Evolutionary conservation across 2,888 invertebrate genomes (phyloP).

Genomic region (Cybosia mesomella): DNA sequence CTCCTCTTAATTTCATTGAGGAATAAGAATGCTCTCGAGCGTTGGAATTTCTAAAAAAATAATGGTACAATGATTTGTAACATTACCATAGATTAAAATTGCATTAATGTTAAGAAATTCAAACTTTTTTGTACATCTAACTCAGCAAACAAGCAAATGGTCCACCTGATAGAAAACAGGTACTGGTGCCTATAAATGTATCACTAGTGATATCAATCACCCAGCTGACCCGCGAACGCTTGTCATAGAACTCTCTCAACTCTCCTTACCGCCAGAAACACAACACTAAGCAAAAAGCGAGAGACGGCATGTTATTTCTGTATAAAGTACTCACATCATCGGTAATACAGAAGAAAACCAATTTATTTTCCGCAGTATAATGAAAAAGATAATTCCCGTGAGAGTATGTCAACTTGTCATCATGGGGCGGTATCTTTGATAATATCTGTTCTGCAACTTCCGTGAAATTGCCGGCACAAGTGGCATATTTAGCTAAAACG

Average conservation of each 20-base stretch:
- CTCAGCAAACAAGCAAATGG: not conserved
- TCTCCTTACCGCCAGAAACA: not conserved
- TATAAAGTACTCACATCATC: constrained; percentile 91
- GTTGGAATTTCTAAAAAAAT: constrained; percentile 93
- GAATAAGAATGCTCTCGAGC: constrained; percentile 96
- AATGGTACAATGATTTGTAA: too few relatives aligned
- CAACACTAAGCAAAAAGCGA: not conserved
- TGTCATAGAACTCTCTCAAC: not conserved
- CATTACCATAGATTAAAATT: too few relatives aligned
- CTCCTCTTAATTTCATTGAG: constrained; percentile 96
- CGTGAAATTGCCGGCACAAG: constrained; percentile 97
- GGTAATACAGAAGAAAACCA: constrained; percentile 97
- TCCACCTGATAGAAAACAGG: not conserved
- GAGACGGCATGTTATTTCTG: not conserved
- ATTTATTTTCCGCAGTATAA: constrained; percentile 94
- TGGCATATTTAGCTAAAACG: constrained; percentile 96
- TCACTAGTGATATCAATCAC: not conserved
- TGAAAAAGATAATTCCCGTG: constrained; percentile 98
- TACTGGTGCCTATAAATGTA: not conserved
- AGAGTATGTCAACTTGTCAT: constrained; percentile 96
- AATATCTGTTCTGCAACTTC: constrained; percentile 97
- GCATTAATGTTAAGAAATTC: not conserved
- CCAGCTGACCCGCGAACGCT: not conserved
- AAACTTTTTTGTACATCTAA: not conserved
- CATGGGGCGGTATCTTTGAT: constrained; percentile 94